phyloP scores from a whole-genome alignment of 1,140 invertebrate genomes.

The Venustaconcha ellipsiformis region DNA sequence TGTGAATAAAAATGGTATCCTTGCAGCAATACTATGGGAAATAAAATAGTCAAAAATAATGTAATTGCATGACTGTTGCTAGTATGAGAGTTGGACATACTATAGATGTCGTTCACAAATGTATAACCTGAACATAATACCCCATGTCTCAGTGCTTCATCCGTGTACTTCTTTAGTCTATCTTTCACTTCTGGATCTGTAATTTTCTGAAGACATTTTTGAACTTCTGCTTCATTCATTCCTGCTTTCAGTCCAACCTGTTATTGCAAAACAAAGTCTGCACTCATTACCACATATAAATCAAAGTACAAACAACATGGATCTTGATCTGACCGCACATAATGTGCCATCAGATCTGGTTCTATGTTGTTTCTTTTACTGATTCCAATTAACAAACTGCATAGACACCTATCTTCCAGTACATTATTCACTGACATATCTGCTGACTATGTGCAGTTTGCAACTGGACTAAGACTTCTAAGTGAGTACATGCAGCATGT shows the following conservation, averaged over 20 bases:
- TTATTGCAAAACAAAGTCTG: constrained; percentile 9
- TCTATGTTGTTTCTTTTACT: no score
- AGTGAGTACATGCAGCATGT: no score
- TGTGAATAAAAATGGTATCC: no score
- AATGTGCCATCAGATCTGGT: no score
- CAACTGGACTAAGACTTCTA: no score
- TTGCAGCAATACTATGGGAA: neutral
- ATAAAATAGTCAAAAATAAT: constrained; percentile 4
- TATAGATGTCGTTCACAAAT: neutral
- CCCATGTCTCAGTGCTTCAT: constrained; percentile 50
- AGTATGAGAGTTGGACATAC: neutral
- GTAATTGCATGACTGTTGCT: neutral
- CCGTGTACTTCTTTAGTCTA: constrained; percentile 46
- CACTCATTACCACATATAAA: no score
- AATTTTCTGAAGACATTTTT: constrained; percentile 34
- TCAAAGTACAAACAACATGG: no score
- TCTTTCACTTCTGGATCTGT: constrained; percentile 50
- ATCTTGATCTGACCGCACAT: no score
- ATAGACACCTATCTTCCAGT: no score
- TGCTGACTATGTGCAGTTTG: no score
- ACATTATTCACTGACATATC: no score
- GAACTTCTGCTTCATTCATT: constrained; percentile 46
- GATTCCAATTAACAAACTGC: no score
- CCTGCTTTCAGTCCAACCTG: constrained; percentile 55
- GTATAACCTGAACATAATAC: constrained; percentile 21